Evolutionary conservation across 1,140 invertebrate genomes (phyloP).

Genomic region (Cyphomyrmex costatus): DNA sequence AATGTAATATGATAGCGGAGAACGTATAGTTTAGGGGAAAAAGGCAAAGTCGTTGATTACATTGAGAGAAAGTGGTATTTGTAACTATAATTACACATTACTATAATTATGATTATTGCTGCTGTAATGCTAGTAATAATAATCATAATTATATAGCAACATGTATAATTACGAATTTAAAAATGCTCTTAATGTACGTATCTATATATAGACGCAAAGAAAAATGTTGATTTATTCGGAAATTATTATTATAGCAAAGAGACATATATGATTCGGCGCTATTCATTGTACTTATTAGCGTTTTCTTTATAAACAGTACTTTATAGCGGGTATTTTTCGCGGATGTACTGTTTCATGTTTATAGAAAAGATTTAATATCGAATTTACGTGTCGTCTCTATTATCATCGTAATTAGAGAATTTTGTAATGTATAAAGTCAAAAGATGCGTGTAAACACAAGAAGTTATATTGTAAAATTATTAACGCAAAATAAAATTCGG

Average conservation of each 20-base stretch:
- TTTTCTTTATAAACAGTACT: neutral
- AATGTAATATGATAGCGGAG: no score
- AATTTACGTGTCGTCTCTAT: neutral
- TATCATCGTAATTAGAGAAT: slow-evolving; percentile 17
- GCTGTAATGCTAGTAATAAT: no score
- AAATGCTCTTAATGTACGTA: no score
- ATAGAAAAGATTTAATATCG: neutral
- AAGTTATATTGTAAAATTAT: slow-evolving; percentile 1
- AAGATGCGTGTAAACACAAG: neutral
- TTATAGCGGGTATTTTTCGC: neutral
- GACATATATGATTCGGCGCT: neutral
- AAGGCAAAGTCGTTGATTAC: no score
- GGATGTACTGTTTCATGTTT: neutral
- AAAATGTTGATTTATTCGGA: neutral
- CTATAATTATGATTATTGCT: no score
- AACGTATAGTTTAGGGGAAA: no score
- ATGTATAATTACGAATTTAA: no score
- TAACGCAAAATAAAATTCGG: neutral
- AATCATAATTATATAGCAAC: no score
- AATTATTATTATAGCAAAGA: neutral
- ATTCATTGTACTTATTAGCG: neutral
- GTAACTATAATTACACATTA: no score
- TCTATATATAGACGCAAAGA: neutral
- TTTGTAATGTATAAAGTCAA: neutral
- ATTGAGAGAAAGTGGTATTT: no score